phyloP scores from a whole-genome alignment of 2,113 vertebrate genomes.

The Tachysurus vachellii region DNA sequence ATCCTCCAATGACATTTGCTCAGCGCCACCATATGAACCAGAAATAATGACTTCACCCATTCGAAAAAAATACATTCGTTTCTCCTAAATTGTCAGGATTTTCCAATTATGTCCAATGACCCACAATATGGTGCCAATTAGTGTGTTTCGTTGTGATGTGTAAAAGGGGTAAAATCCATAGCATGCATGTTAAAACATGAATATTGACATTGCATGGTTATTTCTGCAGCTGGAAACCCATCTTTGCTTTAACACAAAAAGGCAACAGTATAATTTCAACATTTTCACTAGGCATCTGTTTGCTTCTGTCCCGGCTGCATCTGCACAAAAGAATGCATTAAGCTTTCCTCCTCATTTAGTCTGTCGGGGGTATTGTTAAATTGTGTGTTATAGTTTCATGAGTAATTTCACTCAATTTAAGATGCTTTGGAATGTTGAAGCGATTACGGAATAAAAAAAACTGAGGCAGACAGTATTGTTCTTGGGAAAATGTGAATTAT shows the following conservation, averaged over 20 bases:
- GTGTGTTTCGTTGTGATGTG: constrained; percentile 25
- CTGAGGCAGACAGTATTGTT: constrained; percentile 6
- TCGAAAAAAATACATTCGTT: constrained; percentile 38
- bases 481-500: background rate
- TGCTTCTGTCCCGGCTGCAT: background rate
- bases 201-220: background rate
- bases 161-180: constrained; percentile 9
- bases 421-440: constrained; percentile 1
- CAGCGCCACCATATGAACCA: constrained; percentile 20
- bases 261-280: background rate
- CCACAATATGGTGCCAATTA: constrained; percentile 37
- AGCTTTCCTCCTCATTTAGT: constrained; percentile 4
- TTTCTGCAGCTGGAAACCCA: background rate
- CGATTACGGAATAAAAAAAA: background rate
- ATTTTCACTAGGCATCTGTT: constrained; percentile 11
- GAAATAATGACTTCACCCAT: constrained; percentile 25
- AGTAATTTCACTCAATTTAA: constrained; percentile 20
- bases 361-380: constrained; percentile 19
- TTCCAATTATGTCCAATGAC: constrained; percentile 42
- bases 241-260: background rate
- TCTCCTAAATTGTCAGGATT: constrained; percentile 21
- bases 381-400: constrained; percentile 24
- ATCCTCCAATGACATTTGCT: background rate
- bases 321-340: constrained; percentile 8
- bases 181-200: constrained; percentile 20